A percentile compares a stretch with the other conserved stretches of the same genome.
Conservation (phyloP, 2,797 vertebrate genomes). For the Cyprinella venusta region DNA sequence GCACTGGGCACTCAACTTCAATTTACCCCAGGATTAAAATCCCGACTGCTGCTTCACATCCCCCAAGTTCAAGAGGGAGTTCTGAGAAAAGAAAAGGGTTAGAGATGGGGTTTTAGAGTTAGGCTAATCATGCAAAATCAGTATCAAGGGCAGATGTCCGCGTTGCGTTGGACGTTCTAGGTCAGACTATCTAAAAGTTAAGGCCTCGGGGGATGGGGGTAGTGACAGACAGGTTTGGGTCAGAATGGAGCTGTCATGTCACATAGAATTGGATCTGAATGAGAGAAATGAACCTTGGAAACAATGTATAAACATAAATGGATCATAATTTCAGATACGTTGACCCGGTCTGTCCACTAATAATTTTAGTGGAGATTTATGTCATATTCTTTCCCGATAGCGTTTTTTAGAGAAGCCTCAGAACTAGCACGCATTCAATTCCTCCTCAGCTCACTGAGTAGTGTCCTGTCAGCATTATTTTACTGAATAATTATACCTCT, state of each 20-base stretch:
- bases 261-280: constrained; percentile 3
- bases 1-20: constrained; percentile 61
- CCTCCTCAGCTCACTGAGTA: neutral
- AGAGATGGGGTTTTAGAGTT: constrained; percentile 7
- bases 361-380: constrained; percentile 1
- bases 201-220: neutral
- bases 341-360: neutral
- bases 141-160: constrained; percentile 57
- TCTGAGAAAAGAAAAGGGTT: constrained; percentile 37
- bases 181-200: constrained; percentile 3
- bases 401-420: neutral
- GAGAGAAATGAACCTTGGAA: neutral
- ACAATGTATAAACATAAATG: neutral
- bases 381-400: neutral
- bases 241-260: constrained; percentile 27
- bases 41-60: constrained; percentile 59
- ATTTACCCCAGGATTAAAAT: constrained; percentile 66
- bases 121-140: constrained; percentile 68
- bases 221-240: constrained; percentile 19
- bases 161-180: neutral
- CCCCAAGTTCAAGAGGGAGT: constrained; percentile 45
- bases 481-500: constrained; percentile 38
- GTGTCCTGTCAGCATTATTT: constrained; percentile 37
- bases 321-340: neutral
- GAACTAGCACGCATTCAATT: neutral